Base-by-base conservation (phyloP, 1,140 invertebrate genomes). In the Vanessa tameamea region DNA sequence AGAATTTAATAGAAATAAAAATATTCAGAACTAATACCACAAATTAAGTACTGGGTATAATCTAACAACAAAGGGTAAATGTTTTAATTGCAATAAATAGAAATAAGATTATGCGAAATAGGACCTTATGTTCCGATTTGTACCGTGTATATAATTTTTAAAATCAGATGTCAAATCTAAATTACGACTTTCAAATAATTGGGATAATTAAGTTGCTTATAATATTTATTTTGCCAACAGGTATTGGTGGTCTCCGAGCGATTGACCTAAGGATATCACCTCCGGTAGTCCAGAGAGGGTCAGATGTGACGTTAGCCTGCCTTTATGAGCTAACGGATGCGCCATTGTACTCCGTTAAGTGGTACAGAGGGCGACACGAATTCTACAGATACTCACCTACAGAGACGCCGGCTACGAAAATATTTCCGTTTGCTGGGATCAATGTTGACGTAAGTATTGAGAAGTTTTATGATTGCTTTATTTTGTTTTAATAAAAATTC, bases 301-400 rank as follows among this genome's bases (percentile, higher is more conserved):
- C 89, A 0, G 87, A 90, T 64, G 91, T 91, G 7, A 89, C 80
- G 0, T 76, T 91, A 7, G 89, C 88, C 20, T 97, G 96, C 87
- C 87, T 94, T 50, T 97, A 96, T 93, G 95, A 96, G 84, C 89
- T 96, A 73, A 95, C 96, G 69, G 94, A 94, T 13, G 95, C 94
- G 16, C 94, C 94, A 7, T 93, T 97, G 23, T 97, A 97, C 91
- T 95, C 95, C 2, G 94, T 97, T 69, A 97, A 97, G 91, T 97
- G 96, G 96, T 97, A 97, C 89, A 94, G 96, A 67, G 96, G 96
- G 13, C 93, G 87, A 53, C 93, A 94, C 78, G 96, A 96, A 88
- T 96, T 96, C 89, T 96, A 96, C 87, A 91, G 96, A 74, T 96
- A 94, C 82, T 94, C 95, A 0, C 95, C 95, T 0, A 95, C 90